Evolutionary conservation across 2,888 invertebrate genomes (phyloP).

Genomic region (Biston betularia): DNA sequence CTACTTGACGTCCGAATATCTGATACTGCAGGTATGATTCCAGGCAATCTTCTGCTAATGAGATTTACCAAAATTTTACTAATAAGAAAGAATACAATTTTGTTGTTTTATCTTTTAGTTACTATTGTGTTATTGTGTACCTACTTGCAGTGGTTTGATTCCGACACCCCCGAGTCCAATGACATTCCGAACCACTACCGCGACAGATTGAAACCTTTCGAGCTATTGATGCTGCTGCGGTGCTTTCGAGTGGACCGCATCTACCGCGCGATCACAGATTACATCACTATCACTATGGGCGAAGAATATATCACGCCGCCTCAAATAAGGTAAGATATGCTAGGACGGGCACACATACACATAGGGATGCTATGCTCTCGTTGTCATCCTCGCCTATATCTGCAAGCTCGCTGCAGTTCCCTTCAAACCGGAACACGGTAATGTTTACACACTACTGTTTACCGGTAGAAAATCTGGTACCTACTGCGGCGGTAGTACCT

Average conservation of each 20-base stretch:
- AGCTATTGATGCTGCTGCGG: conserved; percentile 93
- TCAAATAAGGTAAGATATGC: conserved; percentile 84
- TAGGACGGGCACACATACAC: too few species aligned
- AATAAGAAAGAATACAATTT: neutral
- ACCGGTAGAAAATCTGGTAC: too few species aligned
- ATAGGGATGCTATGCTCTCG: too few species aligned
- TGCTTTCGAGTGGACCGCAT: conserved; percentile 97
- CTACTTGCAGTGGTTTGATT: conserved; percentile 93
- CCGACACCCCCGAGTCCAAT: conserved; percentile 92
- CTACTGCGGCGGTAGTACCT: too few species aligned
- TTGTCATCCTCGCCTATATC: too few species aligned
- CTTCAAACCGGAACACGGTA: too few species aligned
- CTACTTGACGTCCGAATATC: too few species aligned
- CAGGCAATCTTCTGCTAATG: too few species aligned
- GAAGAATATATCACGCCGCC: conserved; percentile 96
- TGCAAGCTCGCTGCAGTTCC: too few species aligned
- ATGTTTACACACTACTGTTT: too few species aligned
- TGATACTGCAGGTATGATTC: too few species aligned
- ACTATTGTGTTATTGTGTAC: neutral
- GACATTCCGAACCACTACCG: conserved; percentile 90
- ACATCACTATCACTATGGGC: conserved; percentile 93
- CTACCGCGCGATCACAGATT: conserved; percentile 94
- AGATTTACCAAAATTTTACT: too few species aligned
- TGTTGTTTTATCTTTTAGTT: neutral
- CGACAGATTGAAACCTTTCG: conserved; percentile 87